These are phyloP conservation scores for Reticulitermes speratus DNA, from an alignment of 1,140 invertebrate species.

Conservation along the genomic window DNA sequence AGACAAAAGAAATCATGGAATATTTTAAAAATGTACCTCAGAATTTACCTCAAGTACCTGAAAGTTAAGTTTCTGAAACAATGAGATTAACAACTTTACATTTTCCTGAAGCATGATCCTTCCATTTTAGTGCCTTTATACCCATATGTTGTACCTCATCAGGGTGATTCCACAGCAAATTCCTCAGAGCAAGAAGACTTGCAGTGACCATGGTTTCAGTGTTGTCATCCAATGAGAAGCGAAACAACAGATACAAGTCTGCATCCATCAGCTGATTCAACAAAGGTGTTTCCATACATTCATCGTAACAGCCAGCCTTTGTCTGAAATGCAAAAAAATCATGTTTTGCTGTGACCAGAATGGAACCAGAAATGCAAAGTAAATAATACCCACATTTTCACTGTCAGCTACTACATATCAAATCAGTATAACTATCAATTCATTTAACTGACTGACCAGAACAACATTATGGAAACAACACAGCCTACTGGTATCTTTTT, in stretches of 20 bases:
- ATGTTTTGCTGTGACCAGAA: not conserved
- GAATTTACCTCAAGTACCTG: too few species aligned
- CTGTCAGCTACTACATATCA: not conserved
- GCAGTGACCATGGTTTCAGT: conserved; percentile 69
- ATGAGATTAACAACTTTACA: too few species aligned
- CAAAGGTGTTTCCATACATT: conserved; percentile 53
- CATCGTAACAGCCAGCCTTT: conserved; percentile 58
- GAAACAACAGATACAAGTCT: conserved; percentile 73
- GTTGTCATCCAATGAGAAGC: conserved; percentile 83
- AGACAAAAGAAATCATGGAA: too few species aligned
- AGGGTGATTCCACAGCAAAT: conserved; percentile 69
- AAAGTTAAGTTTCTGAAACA: too few species aligned
- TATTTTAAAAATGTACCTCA: too few species aligned
- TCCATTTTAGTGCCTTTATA: too few species aligned
- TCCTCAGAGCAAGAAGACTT: conserved; percentile 68
- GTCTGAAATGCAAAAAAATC: conserved; percentile 15
- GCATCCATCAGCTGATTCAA: conserved; percentile 56
- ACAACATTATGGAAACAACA: too few species aligned
- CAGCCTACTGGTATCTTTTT: too few species aligned
- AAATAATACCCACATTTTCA: not conserved
- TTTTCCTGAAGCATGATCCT: too few species aligned
- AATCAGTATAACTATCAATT: not conserved
- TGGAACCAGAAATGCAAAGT: not conserved
- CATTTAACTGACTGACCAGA: too few species aligned
- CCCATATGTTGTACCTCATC: conserved; percentile 62